Evolutionary conservation across 2,797 vertebrate species (phyloP).

Genomic region (Stomatorhinus walkeri): DNA sequence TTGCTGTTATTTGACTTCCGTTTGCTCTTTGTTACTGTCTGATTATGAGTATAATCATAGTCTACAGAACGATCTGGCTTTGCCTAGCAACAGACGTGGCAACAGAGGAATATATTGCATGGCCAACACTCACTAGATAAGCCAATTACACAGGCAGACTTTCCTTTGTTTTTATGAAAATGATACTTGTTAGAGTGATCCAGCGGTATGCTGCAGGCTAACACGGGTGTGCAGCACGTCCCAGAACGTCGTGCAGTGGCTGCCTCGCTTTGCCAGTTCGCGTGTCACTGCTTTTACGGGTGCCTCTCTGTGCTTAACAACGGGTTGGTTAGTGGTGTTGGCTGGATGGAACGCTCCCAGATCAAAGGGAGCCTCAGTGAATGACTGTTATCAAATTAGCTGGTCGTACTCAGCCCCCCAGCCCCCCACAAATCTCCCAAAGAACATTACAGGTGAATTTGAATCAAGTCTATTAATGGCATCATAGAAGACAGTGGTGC

Average conservation of each 20-base stretch:
- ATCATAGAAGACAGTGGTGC: background rate
- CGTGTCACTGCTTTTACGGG: background rate
- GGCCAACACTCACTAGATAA: background rate
- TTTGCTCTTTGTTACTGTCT: conserved; percentile 25
- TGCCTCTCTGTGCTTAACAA: background rate
- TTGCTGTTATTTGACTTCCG: background rate
- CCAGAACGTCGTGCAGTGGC: background rate
- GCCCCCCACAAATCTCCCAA: background rate
- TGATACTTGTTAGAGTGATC: background rate
- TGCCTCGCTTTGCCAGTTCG: background rate
- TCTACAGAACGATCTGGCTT: conserved; percentile 28
- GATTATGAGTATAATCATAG: conserved; percentile 20
- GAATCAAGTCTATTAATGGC: background rate
- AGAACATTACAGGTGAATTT: background rate
- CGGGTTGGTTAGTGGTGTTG: background rate
- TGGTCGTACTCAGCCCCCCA: background rate
- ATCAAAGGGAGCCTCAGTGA: background rate
- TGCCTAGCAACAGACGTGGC: conserved; percentile 56
- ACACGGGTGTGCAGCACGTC: background rate
- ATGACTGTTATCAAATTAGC: background rate
- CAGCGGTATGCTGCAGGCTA: background rate
- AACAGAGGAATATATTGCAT: conserved; percentile 41
- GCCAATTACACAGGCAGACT: background rate
- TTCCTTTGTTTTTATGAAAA: background rate
- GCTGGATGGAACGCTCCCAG: background rate